Conservation (phyloP, 2,113 vertebrate species). For the Poeciliopsis occidentalis region DNA sequence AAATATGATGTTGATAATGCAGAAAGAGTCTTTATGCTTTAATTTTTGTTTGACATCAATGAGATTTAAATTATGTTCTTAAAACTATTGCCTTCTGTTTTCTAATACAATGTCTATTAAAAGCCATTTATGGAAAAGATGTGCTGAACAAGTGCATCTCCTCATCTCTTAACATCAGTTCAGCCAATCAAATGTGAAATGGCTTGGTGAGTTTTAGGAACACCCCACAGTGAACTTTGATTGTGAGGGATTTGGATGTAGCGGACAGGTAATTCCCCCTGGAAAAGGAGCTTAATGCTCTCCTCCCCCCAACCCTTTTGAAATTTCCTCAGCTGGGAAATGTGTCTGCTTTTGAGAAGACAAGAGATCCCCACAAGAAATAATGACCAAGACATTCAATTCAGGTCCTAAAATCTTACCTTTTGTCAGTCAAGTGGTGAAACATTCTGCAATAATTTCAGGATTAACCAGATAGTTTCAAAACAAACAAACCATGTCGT, state of each 20-base stretch:
- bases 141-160: slow-evolving; percentile 68
- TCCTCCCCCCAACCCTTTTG: slow-evolving; percentile 49
- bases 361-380: slow-evolving; percentile 38
- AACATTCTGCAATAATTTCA: slow-evolving; percentile 22
- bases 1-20: slow-evolving; percentile 3
- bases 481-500: slow-evolving; percentile 1
- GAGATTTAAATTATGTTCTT: slow-evolving; percentile 32
- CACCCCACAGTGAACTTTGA: slow-evolving; percentile 65
- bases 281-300: slow-evolving; percentile 45
- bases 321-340: slow-evolving; percentile 75
- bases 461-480: slow-evolving; percentile 6
- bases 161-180: slow-evolving; percentile 35
- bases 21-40: slow-evolving; percentile 35
- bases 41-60: slow-evolving; percentile 49
- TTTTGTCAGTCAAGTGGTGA: slow-evolving; percentile 6
- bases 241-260: slow-evolving; percentile 59
- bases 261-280: slow-evolving; percentile 72
- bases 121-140: slow-evolving; percentile 67
- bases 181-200: slow-evolving; percentile 69
- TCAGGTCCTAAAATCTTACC: background rate
- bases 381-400: slow-evolving; percentile 24
- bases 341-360: slow-evolving; percentile 60
- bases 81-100: slow-evolving; percentile 34
- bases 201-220: slow-evolving; percentile 50
- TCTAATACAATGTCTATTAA: slow-evolving; percentile 61